phyloP scores from a whole-genome alignment of 1,140 invertebrate genomes.

The Drosophila nebulosa region DNA sequence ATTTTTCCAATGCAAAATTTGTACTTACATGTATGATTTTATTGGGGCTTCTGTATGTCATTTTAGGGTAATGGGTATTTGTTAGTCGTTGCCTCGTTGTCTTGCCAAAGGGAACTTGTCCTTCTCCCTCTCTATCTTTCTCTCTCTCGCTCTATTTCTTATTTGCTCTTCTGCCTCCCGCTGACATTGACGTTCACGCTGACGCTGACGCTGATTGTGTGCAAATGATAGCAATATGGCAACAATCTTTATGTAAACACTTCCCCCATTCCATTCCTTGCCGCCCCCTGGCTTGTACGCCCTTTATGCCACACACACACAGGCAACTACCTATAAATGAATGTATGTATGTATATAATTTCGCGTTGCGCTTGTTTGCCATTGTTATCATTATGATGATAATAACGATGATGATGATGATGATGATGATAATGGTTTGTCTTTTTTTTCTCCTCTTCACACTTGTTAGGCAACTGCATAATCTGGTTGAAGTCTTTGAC shows the following conservation, averaged over 20 bases:
- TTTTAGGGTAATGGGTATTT: background rate
- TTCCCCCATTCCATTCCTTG: background rate
- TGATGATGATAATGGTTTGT: background rate
- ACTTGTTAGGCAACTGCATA: background rate
- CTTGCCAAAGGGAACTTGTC: background rate
- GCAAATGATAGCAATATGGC: conserved; percentile 78
- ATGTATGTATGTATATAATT: conserved; percentile 15
- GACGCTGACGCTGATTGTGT: conserved; percentile 60
- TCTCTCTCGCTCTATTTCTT: too few species aligned
- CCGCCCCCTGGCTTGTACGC: too few species aligned
- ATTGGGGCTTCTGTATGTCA: too few species aligned
- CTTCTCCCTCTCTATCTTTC: background rate
- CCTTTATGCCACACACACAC: background rate
- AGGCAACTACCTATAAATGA: conserved; percentile 5
- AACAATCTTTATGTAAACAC: conserved; percentile 67
- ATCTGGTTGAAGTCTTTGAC: background rate
- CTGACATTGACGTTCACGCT: conserved; percentile 31
- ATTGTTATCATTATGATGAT: conserved; percentile 57
- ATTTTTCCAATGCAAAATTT: too few species aligned
- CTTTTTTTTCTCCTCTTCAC: conserved; percentile 1
- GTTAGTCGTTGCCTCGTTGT: too few species aligned
- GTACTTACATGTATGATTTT: too few species aligned
- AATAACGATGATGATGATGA: conserved; percentile 37
- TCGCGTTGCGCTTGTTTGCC: conserved; percentile 44
- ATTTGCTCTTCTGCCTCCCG: conserved; percentile 22